Evolutionary conservation across 2,113 vertebrate species (phyloP), one percentile per base, ranked within the genome.

Genomic region (Cervus canadensis): DNA sequence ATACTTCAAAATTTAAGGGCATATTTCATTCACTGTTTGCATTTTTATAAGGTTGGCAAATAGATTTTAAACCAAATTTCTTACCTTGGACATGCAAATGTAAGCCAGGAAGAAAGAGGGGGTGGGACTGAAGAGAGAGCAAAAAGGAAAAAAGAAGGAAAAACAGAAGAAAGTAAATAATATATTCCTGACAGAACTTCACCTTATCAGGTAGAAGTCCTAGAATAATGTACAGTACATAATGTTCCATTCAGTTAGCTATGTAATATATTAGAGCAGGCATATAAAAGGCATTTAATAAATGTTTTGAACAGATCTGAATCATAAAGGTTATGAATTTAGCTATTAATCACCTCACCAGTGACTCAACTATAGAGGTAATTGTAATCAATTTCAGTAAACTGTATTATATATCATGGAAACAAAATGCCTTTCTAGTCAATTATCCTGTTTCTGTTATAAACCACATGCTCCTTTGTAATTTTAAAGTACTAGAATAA

Each of bases 311-410:
- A 60, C 60, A 95, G 12, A 76, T 76, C 43, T 52, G 28, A 90
- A 56, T 89, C 36, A 91, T 76, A 78, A 62, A 81, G 60, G 7
- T 67, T 96, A 85, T 28, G 7, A 96, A 89, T 83, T 59, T 89
- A 82, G 15, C 76, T 96, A 60, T 89, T 86, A 96, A 87, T 57
- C 43, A 90, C 19, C 36, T 87, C 19, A 79, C 7, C 13, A 91
- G 62, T 92, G 62, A 89, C 26, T 87, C 83, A 83, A 26, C 5
- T 71, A 48, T 36, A 96, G 45, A 95, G 57, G 4, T 57, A 52
- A 90, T 89, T 92, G 50, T 25, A 62, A 50, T 90, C 36, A 95
- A 16, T 86, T 94, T 93, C 25, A 93, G 48, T 90, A 64, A 93
- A 60, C 82, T 56, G 21, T 93, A 40, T 94, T 93, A 92, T 94